phyloP scores from a whole-genome alignment of 2,797 vertebrate genomes.

The Microctenopoma lineatum region DNA sequence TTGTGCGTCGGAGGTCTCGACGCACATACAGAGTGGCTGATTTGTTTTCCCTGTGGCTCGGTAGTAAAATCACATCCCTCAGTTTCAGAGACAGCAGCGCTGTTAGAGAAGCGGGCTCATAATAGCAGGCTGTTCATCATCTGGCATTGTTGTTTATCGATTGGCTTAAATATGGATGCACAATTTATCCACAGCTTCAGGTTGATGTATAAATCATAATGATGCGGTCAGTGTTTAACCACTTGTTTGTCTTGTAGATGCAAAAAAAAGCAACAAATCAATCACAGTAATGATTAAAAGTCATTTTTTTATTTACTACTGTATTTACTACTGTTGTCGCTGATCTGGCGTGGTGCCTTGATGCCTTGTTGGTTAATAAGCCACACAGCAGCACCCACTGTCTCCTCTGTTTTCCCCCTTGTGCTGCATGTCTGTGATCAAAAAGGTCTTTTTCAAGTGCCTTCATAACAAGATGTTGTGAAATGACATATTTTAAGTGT shows the following conservation, averaged over 20 bases:
- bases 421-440: background rate
- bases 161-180: background rate
- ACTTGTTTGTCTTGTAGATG: background rate
- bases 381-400: conserved; percentile 1
- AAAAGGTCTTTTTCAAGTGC: background rate
- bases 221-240: background rate
- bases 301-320: conserved; percentile 13
- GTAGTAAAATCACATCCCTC: conserved; percentile 40
- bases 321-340: conserved; percentile 7
- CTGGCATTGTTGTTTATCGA: background rate
- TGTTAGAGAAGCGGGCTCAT: background rate
- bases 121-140: background rate
- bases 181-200: background rate
- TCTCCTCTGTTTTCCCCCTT: background rate
- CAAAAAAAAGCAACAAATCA: background rate
- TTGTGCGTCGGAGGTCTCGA: conserved; percentile 19
- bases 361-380: conserved; percentile 10
- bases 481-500: background rate
- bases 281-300: background rate
- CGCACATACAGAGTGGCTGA: conserved; percentile 30
- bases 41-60: conserved; percentile 40
- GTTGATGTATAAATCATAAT: background rate
- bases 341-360: conserved; percentile 24
- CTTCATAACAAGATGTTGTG: no score
- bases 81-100: conserved; percentile 8